Base-by-base conservation (phyloP, 2,797 vertebrate genomes). In the Enteromius anoplus region DNA sequence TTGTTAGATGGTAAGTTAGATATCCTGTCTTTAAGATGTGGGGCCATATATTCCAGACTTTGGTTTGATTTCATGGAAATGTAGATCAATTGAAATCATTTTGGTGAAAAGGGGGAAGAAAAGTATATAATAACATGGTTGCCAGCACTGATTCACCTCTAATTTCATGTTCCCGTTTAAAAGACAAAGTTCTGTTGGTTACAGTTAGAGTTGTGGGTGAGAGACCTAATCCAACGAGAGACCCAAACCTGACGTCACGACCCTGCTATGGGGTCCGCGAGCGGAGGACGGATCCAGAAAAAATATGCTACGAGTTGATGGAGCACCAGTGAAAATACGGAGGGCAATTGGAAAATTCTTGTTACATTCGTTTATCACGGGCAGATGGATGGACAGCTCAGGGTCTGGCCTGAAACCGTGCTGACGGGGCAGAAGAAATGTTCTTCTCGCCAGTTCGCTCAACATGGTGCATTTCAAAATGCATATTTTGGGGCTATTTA, bases 101-200 rank as follows among this genome's bases (percentile, higher is more conserved):
- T 89, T 88, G 89, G 90, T 92, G 87, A 90, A 91, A 89, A 77
- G 70, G 10, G 62, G 64, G 72, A 82, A 88, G 76, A 77, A 94
- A 93, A 94, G 90, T 29, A 89, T 92, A 92, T 93, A 95, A 94
- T 94, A 89, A 92, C 89, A 93, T 84, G 88, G 89, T 86, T 82
- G 88, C 88, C 88, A 91, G 87, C 86, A 87, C 93, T 94, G 92
- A 94, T 88, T 93, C 92, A 94, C 91, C 92, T 90, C 93, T 93
- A 93, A 95, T 94, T 93, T 94, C 78, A 94, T 85, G 90, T 95
- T 94, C 89, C 91, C 84, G 86, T 90, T 91, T 86, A 88, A 92
- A 91, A 82, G 88, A 88, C 53, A 29, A 82, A 86, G 87, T 87
- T 89, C 90, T 88, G 89, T 75, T 90, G 91, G 85, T 88, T 91